Conservation (phyloP, 2,797 vertebrate genomes). For the Alcedo atthis region DNA sequence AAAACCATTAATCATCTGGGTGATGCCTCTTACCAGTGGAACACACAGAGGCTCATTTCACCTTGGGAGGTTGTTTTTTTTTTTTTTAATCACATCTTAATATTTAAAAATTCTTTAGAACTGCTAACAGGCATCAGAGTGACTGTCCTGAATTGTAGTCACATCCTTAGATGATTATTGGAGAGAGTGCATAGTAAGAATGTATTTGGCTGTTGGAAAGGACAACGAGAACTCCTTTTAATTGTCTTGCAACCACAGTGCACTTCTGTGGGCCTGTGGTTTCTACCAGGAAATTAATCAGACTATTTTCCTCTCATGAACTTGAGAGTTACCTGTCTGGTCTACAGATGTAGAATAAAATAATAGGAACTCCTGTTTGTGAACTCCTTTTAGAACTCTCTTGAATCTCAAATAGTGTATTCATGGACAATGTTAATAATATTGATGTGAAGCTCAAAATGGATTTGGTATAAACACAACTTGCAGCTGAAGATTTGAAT, state of each 20-base stretch:
- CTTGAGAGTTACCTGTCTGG: slow-evolving; percentile 33
- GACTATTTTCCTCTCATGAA: slow-evolving; percentile 5
- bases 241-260: neutral
- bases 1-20: neutral
- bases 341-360: slow-evolving; percentile 23
- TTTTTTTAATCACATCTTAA: neutral
- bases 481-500: neutral
- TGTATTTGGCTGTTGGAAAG: neutral
- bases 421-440: slow-evolving; percentile 16
- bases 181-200: neutral
- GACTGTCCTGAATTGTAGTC: neutral
- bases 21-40: neutral
- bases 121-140: neutral
- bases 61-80: neutral
- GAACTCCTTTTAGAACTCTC: slow-evolving; percentile 32
- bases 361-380: slow-evolving; percentile 30
- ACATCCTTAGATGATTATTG: neutral
- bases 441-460: neutral
- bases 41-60: neutral
- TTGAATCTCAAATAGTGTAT: neutral
- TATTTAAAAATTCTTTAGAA: neutral
- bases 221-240: neutral
- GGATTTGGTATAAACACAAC: neutral
- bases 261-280: neutral
- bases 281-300: slow-evolving; percentile 32